These are phyloP conservation scores for Parazoanthus darwini DNA, from an alignment of 92 coral and sea anemone genomes.

Conservation along the genomic window DNA sequence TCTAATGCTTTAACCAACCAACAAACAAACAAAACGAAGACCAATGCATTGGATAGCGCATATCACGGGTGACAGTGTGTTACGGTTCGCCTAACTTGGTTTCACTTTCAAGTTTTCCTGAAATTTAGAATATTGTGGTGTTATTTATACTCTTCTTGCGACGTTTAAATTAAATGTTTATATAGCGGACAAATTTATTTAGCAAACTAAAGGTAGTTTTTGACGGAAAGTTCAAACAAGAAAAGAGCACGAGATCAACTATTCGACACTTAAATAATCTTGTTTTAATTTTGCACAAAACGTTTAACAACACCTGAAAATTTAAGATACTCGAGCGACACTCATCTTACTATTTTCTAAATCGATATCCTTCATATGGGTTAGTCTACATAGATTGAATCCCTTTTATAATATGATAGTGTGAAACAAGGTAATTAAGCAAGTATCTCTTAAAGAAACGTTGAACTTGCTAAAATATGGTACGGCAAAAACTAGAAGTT, in stretches of 20 bases:
- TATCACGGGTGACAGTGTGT: not conserved
- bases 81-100: not conserved
- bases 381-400: not conserved
- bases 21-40: not conserved
- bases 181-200: not conserved
- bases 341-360: not conserved
- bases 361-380: not conserved
- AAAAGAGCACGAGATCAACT: not conserved
- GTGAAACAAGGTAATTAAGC: too few relatives aligned
- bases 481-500: too few relatives aligned
- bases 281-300: not conserved
- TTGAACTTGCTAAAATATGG: too few relatives aligned
- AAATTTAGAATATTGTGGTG: not conserved
- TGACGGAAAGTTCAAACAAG: not conserved
- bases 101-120: not conserved
- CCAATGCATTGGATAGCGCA: not conserved
- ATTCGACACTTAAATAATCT: not conserved
- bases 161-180: not conserved
- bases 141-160: not conserved
- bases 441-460: too few relatives aligned
- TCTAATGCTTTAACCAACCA: not conserved
- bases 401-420: not conserved
- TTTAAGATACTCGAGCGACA: not conserved
- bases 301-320: not conserved
- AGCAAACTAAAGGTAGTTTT: not conserved